A percentile compares a stretch with the other conserved stretches of the same genome.
Evolutionary conservation across 2,888 invertebrate species (phyloP).

Genomic region (Lepas anatifera): DNA sequence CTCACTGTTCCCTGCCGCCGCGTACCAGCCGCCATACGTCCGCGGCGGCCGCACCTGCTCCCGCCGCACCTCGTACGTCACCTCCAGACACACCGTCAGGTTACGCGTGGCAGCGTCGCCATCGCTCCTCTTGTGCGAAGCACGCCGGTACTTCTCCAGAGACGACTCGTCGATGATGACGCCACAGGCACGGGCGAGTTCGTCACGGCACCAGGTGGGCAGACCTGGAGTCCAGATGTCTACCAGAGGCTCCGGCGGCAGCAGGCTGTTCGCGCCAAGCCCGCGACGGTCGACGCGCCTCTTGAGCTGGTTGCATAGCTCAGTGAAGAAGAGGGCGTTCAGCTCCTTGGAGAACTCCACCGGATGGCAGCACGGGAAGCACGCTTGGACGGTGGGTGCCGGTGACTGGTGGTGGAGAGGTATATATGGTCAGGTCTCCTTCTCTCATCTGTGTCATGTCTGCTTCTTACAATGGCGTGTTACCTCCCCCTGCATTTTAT

Average conservation of each 20-base stretch:
- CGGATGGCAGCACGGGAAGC: slow-evolving; percentile 2
- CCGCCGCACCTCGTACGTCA: neutral
- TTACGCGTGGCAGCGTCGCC: neutral
- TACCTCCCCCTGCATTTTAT: no score
- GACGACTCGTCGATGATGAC: neutral
- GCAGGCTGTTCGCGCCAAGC: neutral
- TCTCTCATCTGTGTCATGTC: no score
- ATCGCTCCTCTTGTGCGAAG: neutral
- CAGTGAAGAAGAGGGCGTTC: slow-evolving; percentile 11
- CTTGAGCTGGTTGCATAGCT: neutral
- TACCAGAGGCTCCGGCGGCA: neutral
- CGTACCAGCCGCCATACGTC: neutral
- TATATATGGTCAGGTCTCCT: no score
- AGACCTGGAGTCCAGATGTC: neutral
- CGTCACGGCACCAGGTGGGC: neutral
- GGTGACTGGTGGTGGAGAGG: no score
- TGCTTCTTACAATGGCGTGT: no score
- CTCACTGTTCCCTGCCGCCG: neutral
- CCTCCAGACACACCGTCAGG: neutral
- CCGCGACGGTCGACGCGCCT: neutral
- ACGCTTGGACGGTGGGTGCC: neutral
- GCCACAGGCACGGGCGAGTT: neutral
- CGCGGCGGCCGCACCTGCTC: neutral
- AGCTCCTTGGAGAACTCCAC: slow-evolving; percentile 3
- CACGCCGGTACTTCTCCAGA: slow-evolving; percentile 1